Percentiles rank a stretch among this genome's conserved stretches.
Evolutionary conservation across 1,140 invertebrate species (phyloP).

Genomic region (Thalassaphorura encarpata): DNA sequence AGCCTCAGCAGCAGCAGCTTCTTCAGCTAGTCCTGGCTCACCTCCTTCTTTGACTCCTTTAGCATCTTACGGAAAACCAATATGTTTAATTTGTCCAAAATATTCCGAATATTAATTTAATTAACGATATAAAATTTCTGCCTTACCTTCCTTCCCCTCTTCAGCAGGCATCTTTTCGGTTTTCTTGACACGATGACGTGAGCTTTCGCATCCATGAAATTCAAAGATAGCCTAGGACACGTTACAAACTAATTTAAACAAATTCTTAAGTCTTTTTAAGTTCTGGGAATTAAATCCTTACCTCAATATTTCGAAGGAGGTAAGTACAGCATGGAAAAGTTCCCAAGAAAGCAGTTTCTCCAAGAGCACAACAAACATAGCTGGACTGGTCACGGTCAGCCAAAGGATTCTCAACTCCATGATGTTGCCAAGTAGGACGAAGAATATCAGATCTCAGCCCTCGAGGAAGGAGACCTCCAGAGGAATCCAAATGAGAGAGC

Average conservation of each 20-base stretch:
- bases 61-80: neutral
- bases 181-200: no score
- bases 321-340: constrained; percentile 21
- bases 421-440: constrained; percentile 28
- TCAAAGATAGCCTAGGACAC: constrained; percentile 27
- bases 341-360: constrained; percentile 24
- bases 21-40: neutral
- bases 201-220: constrained; percentile 21
- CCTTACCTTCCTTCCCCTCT: no score
- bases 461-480: constrained; percentile 28
- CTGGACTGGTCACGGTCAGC: constrained; percentile 28
- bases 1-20: no score
- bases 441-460: constrained; percentile 24
- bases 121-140: no score
- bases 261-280: no score
- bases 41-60: neutral
- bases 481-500: constrained; percentile 27
- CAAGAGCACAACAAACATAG: constrained; percentile 28
- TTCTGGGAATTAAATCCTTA: constrained; percentile 6
- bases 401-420: constrained; percentile 30
- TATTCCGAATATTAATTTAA: no score
- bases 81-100: no score
- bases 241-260: no score
- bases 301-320: constrained; percentile 27
- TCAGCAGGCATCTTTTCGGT: no score